A percentile compares a stretch with the other conserved stretches of the same genome.
Evolutionary conservation across 1,140 invertebrate genomes (phyloP).

Genomic region (Drosophila seguyi): DNA sequence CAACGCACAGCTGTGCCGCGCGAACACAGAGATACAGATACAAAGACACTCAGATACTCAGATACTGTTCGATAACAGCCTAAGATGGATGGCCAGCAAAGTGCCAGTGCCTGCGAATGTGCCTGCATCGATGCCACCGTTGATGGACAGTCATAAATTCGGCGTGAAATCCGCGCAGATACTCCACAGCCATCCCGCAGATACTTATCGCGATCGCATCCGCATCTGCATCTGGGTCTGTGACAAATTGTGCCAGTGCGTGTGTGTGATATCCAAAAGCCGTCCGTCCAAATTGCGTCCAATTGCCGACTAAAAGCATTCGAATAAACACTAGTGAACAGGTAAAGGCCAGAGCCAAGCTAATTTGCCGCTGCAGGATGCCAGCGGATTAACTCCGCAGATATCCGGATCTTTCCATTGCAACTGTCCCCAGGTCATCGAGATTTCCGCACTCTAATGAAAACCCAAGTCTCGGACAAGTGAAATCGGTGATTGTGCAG

Average conservation of each 20-base stretch:
- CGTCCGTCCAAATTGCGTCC: conserved; percentile 50
- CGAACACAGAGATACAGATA: conserved; percentile 44
- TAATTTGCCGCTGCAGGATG: conserved; percentile 41
- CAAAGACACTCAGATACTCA: conserved; percentile 10
- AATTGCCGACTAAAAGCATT: conserved; percentile 42
- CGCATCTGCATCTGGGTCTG: conserved; percentile 19
- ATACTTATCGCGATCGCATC: conserved; percentile 40
- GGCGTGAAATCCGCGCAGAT: conserved; percentile 66
- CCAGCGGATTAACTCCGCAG: conserved; percentile 59
- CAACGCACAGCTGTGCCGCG: conserved; percentile 58
- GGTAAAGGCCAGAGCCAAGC: conserved; percentile 14
- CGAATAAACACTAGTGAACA: conserved; percentile 27
- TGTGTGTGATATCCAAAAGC: conserved; percentile 45
- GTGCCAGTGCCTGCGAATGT: conserved; percentile 33
- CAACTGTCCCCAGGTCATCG: conserved; percentile 24
- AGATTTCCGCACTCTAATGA: conserved; percentile 30
- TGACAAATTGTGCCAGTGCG: conserved; percentile 39
- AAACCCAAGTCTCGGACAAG: conserved; percentile 19
- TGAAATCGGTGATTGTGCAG: conserved; percentile 43
- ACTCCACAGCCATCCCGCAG: conserved; percentile 39
- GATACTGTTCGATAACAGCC: conserved; percentile 52
- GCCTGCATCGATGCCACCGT: conserved; percentile 69
- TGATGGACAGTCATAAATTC: conserved; percentile 67
- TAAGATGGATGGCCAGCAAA: conserved; percentile 74
- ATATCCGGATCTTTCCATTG: conserved; percentile 25